Percentiles rank a stretch among this genome's conserved stretches.
Conservation (phyloP, 2,113 vertebrate genomes). For the Scytalopus superciliaris region DNA sequence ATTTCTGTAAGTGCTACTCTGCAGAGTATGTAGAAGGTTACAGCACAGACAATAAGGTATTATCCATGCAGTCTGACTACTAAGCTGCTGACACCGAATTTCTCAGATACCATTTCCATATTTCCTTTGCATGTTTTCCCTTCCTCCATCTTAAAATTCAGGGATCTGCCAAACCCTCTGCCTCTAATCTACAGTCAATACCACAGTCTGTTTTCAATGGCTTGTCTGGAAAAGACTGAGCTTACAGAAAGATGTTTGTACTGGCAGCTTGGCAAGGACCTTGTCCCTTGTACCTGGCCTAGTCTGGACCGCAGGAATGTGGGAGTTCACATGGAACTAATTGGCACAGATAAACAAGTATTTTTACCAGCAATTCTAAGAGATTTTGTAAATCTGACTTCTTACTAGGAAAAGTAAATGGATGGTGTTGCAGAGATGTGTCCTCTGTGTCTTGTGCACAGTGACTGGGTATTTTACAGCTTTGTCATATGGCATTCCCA, state of each 20-base stretch:
- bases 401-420: constrained; percentile 18
- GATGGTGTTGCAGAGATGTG: neutral
- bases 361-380: constrained; percentile 48
- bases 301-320: constrained; percentile 65
- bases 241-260: constrained; percentile 54
- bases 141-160: constrained; percentile 53
- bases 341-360: constrained; percentile 55
- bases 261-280: constrained; percentile 41
- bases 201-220: constrained; percentile 48
- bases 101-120: constrained; percentile 36
- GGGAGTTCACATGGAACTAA: constrained; percentile 40
- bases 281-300: constrained; percentile 45
- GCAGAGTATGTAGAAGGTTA: constrained; percentile 9
- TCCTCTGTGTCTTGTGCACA: neutral
- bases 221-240: constrained; percentile 53
- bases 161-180: constrained; percentile 16
- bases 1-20: constrained; percentile 12
- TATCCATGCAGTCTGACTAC: constrained; percentile 13
- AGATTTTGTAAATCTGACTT: constrained; percentile 35
- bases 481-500: neutral
- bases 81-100: constrained; percentile 45
- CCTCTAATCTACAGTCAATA: constrained; percentile 59
- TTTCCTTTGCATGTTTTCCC: constrained; percentile 48
- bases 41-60: neutral
- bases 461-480: neutral